A percentile compares a stretch with the other conserved stretches of the same genome.
Conservation (phyloP, 1,140 invertebrate species). For the Macrobrachium rosenbergii region DNA sequence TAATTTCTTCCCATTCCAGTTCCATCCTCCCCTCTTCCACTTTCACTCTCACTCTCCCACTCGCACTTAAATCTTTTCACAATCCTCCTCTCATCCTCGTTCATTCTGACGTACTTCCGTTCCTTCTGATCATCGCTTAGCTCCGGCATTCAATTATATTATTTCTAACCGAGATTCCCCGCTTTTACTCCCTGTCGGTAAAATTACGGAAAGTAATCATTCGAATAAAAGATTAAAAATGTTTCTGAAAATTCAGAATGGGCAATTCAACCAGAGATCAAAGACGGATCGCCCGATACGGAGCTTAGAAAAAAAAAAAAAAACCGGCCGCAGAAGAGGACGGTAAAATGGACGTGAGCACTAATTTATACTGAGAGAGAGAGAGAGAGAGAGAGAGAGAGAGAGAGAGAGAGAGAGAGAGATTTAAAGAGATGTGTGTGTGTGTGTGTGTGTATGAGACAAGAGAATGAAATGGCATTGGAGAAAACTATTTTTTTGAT, state of each 20-base stretch:
- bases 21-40: background rate
- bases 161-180: background rate
- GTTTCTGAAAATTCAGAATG: no score
- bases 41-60: background rate
- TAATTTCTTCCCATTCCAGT: background rate
- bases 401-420: slow-evolving; percentile 23
- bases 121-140: background rate
- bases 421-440: slow-evolving; percentile 6
- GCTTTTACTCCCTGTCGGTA: background rate
- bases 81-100: background rate
- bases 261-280: no score
- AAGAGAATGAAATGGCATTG: background rate
- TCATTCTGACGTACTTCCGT: background rate
- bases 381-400: slow-evolving; percentile 22
- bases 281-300: background rate
- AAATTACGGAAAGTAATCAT: no score
- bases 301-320: background rate
- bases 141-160: background rate
- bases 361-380: background rate
- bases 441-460: background rate
- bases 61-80: no score
- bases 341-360: no score
- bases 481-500: background rate
- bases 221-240: no score
- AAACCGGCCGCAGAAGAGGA: no score